These are phyloP conservation scores for Lordiphosa mommai DNA, from an alignment of 1,140 invertebrate genomes.

Conservation along the genomic window DNA sequence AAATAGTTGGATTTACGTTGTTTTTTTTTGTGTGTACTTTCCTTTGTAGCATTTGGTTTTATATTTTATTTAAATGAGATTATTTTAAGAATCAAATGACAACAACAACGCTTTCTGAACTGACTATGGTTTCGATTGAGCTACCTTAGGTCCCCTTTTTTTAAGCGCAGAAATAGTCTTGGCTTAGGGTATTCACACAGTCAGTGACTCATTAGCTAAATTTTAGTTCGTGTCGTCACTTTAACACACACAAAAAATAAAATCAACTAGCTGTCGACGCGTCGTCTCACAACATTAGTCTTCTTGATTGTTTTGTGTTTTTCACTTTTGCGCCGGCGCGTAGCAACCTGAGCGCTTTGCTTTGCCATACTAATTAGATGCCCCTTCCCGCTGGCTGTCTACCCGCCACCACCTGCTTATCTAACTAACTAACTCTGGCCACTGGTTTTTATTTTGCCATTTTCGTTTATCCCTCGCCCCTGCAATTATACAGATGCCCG, in stretches of 20 bases:
- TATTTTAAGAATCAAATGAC: too few relatives aligned
- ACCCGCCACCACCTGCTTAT: slow-evolving; percentile 26
- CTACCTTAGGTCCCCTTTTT: too few relatives aligned
- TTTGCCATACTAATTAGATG: slow-evolving; percentile 56
- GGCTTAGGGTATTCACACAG: background rate
- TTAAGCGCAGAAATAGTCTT: background rate
- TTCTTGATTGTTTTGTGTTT: slow-evolving; percentile 34
- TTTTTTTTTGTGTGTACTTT: too few relatives aligned
- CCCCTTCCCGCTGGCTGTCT: slow-evolving; percentile 16
- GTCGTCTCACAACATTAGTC: slow-evolving; percentile 66
- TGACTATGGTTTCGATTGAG: too few relatives aligned
- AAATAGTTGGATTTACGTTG: too few relatives aligned
- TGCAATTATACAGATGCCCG: slow-evolving; percentile 47
- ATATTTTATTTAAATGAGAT: too few relatives aligned
- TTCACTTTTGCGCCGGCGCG: slow-evolving; percentile 16
- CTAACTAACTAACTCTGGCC: slow-evolving; percentile 34
- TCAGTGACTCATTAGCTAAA: background rate
- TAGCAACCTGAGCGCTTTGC: slow-evolving; percentile 55
- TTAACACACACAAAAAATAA: background rate
- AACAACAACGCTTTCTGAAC: too few relatives aligned
- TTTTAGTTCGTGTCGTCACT: slow-evolving; percentile 5
- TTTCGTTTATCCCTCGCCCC: slow-evolving; percentile 7
- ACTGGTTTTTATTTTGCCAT: slow-evolving; percentile 3
- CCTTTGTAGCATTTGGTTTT: too few relatives aligned
- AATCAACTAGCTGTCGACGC: background rate